These are phyloP conservation scores for Homalodisca vitripennis DNA, from an alignment of 1,140 invertebrate genomes.

Conservation along the genomic window DNA sequence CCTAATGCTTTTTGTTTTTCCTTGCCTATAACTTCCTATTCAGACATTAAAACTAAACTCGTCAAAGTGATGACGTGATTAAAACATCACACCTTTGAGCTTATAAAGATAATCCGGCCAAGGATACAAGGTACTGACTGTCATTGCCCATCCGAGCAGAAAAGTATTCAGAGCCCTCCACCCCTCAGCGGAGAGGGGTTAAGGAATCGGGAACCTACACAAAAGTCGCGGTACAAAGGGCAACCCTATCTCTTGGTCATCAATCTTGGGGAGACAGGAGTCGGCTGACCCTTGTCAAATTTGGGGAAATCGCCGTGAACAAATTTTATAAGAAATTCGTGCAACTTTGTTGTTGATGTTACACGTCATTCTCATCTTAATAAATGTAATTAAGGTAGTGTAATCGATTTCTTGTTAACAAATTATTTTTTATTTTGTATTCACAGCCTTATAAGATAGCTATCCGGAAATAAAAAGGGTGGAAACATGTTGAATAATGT, in stretches of 20 bases:
- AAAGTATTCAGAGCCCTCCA: background rate
- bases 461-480: too few species aligned
- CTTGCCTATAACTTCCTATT: background rate
- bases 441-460: too few species aligned
- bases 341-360: too few species aligned
- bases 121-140: background rate
- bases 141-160: background rate
- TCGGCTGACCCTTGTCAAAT: too few species aligned
- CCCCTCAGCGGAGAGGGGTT: background rate
- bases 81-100: too few species aligned
- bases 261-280: background rate
- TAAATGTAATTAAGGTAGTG: too few species aligned
- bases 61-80: background rate
- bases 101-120: too few species aligned
- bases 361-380: too few species aligned
- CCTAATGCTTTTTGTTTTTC: background rate
- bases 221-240: background rate
- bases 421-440: too few species aligned
- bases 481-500: too few species aligned
- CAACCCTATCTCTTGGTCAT: background rate
- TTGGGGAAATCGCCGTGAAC: background rate
- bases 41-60: background rate
- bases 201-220: background rate
- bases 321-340: too few species aligned
- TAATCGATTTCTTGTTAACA: too few species aligned